Evolutionary conservation across 2,888 invertebrate species (phyloP).

Genomic region (Spodoptera exigua): DNA sequence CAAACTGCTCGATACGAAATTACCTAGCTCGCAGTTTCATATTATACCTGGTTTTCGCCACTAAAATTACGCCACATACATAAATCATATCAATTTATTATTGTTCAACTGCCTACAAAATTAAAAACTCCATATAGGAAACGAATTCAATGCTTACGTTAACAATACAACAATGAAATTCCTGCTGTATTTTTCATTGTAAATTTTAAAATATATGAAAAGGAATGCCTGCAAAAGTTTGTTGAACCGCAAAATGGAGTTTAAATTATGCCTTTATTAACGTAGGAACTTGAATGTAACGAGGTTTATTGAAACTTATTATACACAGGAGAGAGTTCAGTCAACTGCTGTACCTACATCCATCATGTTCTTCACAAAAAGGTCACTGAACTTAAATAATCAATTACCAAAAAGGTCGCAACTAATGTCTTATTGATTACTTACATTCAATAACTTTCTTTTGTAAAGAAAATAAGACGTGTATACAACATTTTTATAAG

Average conservation of each 20-base stretch:
- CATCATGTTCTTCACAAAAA: constrained; percentile 14
- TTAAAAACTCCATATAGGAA: too few relatives aligned
- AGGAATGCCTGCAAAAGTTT: not conserved
- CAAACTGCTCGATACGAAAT: too few relatives aligned
- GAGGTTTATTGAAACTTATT: constrained; percentile 6
- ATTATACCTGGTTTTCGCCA: too few relatives aligned
- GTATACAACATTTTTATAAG: constrained; percentile 37
- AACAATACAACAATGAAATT: constrained; percentile 20
- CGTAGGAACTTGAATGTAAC: not conserved
- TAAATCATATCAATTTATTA: too few relatives aligned
- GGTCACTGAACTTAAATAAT: constrained; percentile 19
- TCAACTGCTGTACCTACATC: constrained; percentile 18
- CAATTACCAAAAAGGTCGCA: constrained; percentile 28
- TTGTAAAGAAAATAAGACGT: constrained; percentile 22
- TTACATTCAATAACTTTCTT: constrained; percentile 5
- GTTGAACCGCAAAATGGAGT: constrained; percentile 3
- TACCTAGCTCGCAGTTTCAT: too few relatives aligned
- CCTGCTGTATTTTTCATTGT: not conserved
- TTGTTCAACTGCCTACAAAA: too few relatives aligned
- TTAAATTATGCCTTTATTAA: constrained; percentile 2
- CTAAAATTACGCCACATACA: too few relatives aligned
- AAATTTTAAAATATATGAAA: constrained; percentile 6
- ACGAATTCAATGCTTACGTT: too few relatives aligned
- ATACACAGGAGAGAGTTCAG: constrained; percentile 14
- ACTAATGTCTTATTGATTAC: constrained; percentile 18